Base-by-base conservation (phyloP, 2,797 vertebrate genomes). In the Cyprinella venusta region DNA sequence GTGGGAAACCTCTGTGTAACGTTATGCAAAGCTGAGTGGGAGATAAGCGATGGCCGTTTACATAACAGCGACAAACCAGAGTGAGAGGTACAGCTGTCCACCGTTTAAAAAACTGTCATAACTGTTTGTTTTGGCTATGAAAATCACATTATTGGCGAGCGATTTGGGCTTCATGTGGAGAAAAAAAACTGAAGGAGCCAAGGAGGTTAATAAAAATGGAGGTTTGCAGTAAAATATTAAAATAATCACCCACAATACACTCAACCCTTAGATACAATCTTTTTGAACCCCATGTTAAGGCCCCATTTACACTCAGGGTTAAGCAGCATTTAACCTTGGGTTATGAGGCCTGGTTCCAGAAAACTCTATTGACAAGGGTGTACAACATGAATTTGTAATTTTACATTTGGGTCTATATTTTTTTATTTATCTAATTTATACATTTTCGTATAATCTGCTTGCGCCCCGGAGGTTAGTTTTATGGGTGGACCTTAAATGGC, bases 41-140 rank as follows among this genome's bases (percentile, higher is more conserved):
- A 93, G 93, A 94, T 94, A 95, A 93, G 92, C 90, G 15, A 21
- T 74, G 86, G 86, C 91, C 82, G 92, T 94, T 94, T 90, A 90
- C 84, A 87, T 88, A 93, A 92, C 87, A 70, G 88, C 89, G 82
- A 88, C 80, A 82, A 87, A 56, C 40, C n/a, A 63, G 42, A 79
- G 24, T 7, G 56, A 81, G 79, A 59, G 33, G 71, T 84, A 85
- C 91, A 93, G 90, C 89, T 92, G 91, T 89, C 89, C 88, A 85
- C 89, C 83, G 83, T 87, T 91, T 91, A 61, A 83, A 87, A 94
- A 94, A 94, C 93, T 86, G 93, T 91, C 93, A 90, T 86, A 86
- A 87, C 84, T 87, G 89, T 85, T 88, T 92, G 89, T 89, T 90
- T 89, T 87, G 86, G 87, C 78, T 90, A 88, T 75, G 61, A 33